These are phyloP conservation scores for Chrysocyon brachyurus DNA, from an alignment of 2,797 vertebrate genomes.

Conservation along the genomic window DNA sequence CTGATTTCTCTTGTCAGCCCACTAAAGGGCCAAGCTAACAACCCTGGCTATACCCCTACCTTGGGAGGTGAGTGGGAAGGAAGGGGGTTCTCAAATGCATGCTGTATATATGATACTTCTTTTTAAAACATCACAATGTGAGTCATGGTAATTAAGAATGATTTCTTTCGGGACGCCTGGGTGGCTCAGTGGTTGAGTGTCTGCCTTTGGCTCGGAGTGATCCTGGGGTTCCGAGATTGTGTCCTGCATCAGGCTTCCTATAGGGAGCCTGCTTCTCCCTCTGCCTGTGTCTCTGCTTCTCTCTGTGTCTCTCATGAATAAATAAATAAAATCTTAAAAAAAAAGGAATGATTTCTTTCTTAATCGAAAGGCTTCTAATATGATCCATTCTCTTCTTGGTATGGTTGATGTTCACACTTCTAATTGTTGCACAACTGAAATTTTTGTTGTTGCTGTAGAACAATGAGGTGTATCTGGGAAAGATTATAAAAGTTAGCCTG, in stretches of 20 bases:
- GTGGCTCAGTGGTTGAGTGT: too few relatives aligned
- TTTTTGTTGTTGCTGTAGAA: background rate
- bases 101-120: background rate
- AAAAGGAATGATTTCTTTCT: background rate
- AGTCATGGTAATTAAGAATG: constrained; percentile 27
- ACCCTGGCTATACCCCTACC: background rate
- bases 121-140: background rate
- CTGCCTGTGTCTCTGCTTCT: too few relatives aligned
- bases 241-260: too few relatives aligned
- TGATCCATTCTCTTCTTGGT: background rate
- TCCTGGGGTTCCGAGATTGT: too few relatives aligned
- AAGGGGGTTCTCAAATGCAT: background rate
- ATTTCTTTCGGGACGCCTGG: background rate
- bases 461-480: background rate
- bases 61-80: constrained; percentile 65
- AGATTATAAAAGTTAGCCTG: background rate
- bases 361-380: background rate
- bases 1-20: constrained; percentile 66
- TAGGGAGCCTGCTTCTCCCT: too few relatives aligned
- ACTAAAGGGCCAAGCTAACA: constrained; percentile 75
- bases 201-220: too few relatives aligned
- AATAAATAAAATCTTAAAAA: too few relatives aligned
- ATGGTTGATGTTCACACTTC: background rate
- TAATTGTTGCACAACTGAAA: background rate
- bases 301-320: too few relatives aligned